A percentile compares a stretch with the other conserved stretches of the same genome.
phyloP scores from a whole-genome alignment of 2,888 invertebrate species.

The Nephrotoma appendiculata region DNA sequence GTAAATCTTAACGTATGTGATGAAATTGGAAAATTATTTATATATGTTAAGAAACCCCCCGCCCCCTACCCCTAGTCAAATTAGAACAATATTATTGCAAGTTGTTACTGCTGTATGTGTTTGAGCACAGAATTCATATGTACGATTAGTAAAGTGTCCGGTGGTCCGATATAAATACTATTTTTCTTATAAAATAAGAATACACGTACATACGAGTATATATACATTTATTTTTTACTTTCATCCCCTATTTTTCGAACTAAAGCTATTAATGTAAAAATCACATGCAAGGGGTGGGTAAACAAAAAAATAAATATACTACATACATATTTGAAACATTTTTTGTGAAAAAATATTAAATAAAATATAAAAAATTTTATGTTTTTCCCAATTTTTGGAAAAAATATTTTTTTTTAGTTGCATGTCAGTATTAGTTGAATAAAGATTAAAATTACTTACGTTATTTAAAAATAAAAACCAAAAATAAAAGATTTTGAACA shows the following conservation, averaged over 20 bases:
- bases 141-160: background rate
- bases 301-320: background rate
- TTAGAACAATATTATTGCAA: background rate
- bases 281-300: background rate
- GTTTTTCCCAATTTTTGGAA: background rate
- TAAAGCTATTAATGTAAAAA: background rate
- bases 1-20: background rate
- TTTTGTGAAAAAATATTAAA: background rate
- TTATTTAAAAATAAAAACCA: background rate
- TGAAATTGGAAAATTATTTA: background rate
- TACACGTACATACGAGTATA: background rate
- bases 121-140: background rate
- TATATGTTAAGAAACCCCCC: background rate
- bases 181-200: background rate
- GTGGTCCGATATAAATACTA: background rate
- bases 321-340: background rate
- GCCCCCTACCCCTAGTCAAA: background rate
- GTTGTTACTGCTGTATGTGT: background rate
- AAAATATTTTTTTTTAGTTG: background rate
- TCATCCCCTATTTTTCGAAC: background rate
- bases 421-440: background rate
- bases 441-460: background rate
- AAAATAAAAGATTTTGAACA: background rate
- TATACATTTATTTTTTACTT: background rate
- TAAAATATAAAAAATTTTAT: background rate